Evolutionary conservation across 1,140 invertebrate genomes (phyloP), one percentile per base, ranked within the genome.

Genomic region (Chrysoperla carnea): DNA sequence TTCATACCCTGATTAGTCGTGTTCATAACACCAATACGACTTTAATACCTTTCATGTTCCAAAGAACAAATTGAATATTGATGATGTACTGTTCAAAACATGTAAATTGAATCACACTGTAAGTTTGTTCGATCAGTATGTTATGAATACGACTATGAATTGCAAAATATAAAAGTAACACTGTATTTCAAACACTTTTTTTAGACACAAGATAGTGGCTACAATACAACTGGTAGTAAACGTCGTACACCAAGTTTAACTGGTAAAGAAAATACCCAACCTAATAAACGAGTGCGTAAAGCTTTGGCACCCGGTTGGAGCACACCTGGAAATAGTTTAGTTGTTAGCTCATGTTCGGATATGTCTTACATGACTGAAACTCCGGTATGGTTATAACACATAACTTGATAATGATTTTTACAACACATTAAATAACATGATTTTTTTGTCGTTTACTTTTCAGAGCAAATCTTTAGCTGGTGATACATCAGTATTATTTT

Each of bases 391-490:
- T 37, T 36, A 39, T 46, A 38, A 37, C 4, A 13, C 7, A 17
- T 11, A 33, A 40, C 12, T 6, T 9, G 17, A 12, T 11, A 29
- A 12, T n/a, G 6, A 27, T 28, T 37, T 13, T 23, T 23, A 23
- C 17, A 23, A 23, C 17, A 23, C 2, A 39, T 15, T 15, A 14
- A 39, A 11, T 39, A 27, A 39, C 11, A 44, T 29, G 6, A n/a
- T 36, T 37, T 13, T 43, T 9, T 39, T 29, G 12, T 31, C 29
- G 17, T 40, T 44, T 40, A 36, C 58, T 9, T 57, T 57, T 43
- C 69, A 87, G 76, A 90, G 86, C 59, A 90, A 90, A 67, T 84
- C 81, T 38, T 61, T 91, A 55, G 75, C 71, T 9, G 76, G 76
- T 12, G 79, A 85, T 51, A 76, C 76, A 27, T 86, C 83, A 6